phyloP scores from a whole-genome alignment of 2,888 invertebrate species.

The Melikaiella ostensackeni region DNA sequence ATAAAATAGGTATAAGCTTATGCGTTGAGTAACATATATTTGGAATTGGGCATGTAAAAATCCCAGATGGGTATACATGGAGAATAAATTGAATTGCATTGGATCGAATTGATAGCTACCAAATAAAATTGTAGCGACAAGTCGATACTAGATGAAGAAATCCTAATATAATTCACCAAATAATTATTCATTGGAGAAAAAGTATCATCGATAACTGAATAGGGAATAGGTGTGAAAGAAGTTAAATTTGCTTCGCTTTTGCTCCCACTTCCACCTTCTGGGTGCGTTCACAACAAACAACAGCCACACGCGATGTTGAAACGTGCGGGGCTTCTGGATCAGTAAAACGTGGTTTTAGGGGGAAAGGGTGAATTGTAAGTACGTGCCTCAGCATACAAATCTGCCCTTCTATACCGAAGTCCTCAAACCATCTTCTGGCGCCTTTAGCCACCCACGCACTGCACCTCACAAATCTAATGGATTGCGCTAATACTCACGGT shows the following conservation, averaged over 20 bases:
- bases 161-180: not conserved
- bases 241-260: not conserved
- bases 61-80: too few relatives aligned
- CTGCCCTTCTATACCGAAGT: slow-evolving; percentile 46
- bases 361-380: slow-evolving; percentile 71
- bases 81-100: too few relatives aligned
- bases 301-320: slow-evolving; percentile 57
- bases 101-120: too few relatives aligned
- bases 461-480: slow-evolving; percentile 60
- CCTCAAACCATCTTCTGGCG: not conserved
- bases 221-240: too few relatives aligned
- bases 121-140: not conserved
- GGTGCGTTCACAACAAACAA: slow-evolving; percentile 59
- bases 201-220: slow-evolving; percentile 14
- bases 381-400: slow-evolving; percentile 74
- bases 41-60: too few relatives aligned
- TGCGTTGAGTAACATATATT: too few relatives aligned
- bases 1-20: too few relatives aligned
- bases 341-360: slow-evolving; percentile 39
- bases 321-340: slow-evolving; percentile 52
- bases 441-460: slow-evolving; percentile 39
- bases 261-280: slow-evolving; percentile 15
- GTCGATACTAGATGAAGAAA: too few relatives aligned
- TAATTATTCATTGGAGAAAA: not conserved
- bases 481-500: slow-evolving; percentile 67